phyloP scores from a whole-genome alignment of 2,797 vertebrate genomes.

The Ispidina picta region DNA sequence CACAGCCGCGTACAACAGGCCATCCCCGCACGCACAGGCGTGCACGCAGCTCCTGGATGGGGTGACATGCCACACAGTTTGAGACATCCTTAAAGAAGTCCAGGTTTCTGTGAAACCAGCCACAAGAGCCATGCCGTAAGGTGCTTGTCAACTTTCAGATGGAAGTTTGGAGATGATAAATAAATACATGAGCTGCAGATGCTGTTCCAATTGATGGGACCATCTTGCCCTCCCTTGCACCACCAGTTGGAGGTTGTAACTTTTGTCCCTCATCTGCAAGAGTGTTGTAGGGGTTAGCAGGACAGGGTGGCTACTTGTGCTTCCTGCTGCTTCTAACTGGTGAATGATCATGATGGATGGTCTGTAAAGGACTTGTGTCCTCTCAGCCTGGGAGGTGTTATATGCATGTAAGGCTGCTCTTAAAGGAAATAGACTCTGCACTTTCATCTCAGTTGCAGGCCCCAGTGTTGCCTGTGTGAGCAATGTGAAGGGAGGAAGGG shows the following conservation, averaged over 20 bases:
- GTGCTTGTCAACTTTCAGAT: accelerated
- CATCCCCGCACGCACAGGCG: neutral
- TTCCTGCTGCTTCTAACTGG: neutral
- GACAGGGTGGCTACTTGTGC: neutral
- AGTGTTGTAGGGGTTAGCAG: neutral
- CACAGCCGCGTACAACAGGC: neutral
- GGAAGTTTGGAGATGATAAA: neutral
- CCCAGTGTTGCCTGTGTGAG: neutral
- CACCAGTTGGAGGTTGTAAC: neutral
- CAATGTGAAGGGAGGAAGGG: neutral
- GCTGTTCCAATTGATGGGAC: neutral
- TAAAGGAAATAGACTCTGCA: neutral
- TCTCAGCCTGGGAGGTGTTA: neutral
- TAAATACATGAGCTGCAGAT: accelerated
- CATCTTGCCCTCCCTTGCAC: neutral
- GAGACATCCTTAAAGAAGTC: neutral
- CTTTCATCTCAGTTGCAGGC: neutral
- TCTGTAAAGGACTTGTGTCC: neutral
- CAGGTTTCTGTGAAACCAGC: neutral
- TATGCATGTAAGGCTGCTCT: neutral
- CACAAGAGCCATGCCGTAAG: accelerated
- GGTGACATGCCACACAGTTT: neutral
- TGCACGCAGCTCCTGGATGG: accelerated
- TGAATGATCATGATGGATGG: neutral
- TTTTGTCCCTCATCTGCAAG: neutral